These are phyloP conservation scores for Sussaba pulchella DNA, from an alignment of 2,888 invertebrate species.

Conservation along the genomic window DNA sequence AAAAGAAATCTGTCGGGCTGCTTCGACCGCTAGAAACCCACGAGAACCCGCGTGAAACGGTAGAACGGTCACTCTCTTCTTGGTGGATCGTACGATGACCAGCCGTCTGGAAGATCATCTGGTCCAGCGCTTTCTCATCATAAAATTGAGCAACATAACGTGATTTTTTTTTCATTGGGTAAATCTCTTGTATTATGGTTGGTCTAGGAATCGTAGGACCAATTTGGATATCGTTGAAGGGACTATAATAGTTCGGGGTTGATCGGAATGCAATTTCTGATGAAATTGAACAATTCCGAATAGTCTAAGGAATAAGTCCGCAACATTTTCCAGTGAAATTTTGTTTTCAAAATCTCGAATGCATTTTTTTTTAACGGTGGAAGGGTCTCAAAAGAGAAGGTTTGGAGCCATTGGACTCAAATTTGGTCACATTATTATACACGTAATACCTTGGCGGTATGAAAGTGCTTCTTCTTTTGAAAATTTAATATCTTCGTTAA, in stretches of 20 bases:
- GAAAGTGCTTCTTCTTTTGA: no score
- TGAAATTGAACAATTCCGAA: no score
- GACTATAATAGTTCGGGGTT: neutral
- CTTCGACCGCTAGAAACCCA: constrained; percentile 15
- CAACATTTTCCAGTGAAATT: no score
- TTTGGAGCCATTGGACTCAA: no score
- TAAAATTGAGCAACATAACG: neutral
- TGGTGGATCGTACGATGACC: constrained; percentile 30
- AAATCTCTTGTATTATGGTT: neutral
- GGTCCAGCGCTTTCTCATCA: neutral
- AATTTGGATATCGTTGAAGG: neutral
- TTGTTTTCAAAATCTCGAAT: no score
- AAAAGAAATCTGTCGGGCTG: constrained; percentile 66
- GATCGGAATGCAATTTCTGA: no score
- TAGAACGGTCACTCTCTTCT: constrained; percentile 21
- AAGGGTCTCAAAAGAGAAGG: no score
- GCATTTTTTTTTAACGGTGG: no score
- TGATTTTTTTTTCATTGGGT: constrained; percentile 5
- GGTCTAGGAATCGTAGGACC: neutral
- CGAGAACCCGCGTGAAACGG: constrained; percentile 14
- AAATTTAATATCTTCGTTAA: no score
- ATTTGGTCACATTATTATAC: no score
- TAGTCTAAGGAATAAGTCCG: no score
- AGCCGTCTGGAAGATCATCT: constrained; percentile 78
- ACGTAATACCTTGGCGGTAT: no score